Percentiles rank a stretch among this genome's conserved stretches.
phyloP scores from a whole-genome alignment of 2,113 vertebrate species.

The Peromyscus leucopus region DNA sequence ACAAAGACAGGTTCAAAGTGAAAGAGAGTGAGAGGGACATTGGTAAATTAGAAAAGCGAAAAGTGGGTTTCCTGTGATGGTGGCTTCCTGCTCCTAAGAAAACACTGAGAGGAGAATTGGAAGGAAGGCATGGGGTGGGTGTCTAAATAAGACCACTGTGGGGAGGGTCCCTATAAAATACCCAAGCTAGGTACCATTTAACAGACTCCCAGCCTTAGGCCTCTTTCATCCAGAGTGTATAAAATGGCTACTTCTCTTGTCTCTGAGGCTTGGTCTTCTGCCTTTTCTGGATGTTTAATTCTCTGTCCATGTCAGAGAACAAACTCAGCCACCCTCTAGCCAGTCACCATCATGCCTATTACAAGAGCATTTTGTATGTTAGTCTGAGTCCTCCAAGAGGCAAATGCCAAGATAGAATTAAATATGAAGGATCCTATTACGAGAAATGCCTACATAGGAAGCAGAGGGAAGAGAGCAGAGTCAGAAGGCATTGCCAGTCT shows the following conservation, averaged over 20 bases:
- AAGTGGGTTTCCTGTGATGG: background rate
- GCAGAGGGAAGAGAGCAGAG: background rate
- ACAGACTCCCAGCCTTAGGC: background rate
- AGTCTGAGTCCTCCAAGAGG: background rate
- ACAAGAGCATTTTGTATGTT: background rate
- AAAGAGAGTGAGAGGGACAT: background rate
- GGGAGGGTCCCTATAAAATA: background rate
- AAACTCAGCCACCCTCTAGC: background rate
- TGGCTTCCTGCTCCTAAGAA: background rate
- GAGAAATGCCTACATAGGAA: background rate
- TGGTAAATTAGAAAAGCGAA: background rate
- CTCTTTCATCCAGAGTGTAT: background rate
- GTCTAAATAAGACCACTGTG: background rate
- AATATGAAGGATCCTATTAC: background rate
- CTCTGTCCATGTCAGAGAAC: background rate
- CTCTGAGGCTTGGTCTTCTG: background rate
- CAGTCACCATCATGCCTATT: background rate
- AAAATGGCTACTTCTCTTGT: background rate
- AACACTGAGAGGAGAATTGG: background rate
- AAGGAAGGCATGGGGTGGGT: background rate
- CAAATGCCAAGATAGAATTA: background rate
- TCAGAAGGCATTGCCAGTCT: background rate
- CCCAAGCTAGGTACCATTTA: background rate
- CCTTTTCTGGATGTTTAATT: background rate
- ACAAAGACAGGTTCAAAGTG: background rate